Evolutionary conservation across 2,797 vertebrate genomes (phyloP).

Genomic region (Nannoperca obscura): DNA sequence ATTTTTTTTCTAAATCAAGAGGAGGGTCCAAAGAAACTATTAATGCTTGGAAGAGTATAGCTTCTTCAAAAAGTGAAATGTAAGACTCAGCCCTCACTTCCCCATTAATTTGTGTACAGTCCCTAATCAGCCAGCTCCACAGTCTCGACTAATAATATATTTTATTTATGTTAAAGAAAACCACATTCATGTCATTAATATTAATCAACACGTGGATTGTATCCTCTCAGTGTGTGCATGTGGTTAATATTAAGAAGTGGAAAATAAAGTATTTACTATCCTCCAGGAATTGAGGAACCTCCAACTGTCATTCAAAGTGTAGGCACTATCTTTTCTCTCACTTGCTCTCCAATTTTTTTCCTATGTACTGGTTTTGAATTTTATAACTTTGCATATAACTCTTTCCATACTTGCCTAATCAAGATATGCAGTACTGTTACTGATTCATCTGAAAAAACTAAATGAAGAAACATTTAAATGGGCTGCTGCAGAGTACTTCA

Average conservation of each 20-base stretch:
- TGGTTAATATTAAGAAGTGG: conserved; percentile 57
- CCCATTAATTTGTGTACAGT: not conserved
- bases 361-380: conserved; percentile 9
- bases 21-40: not conserved
- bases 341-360: not conserved
- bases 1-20: too few relatives aligned
- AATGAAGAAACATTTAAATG: conserved; percentile 2
- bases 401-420: conserved; percentile 4
- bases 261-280: conserved; percentile 65
- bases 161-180: conserved; percentile 29
- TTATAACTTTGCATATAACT: conserved; percentile 8
- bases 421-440: not conserved
- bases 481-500: conserved; percentile 30
- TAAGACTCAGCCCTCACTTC: too few relatives aligned
- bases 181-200: conserved; percentile 48
- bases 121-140: conserved; percentile 18
- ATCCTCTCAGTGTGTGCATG: conserved; percentile 46
- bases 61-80: too few relatives aligned
- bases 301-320: conserved; percentile 40
- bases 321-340: not conserved
- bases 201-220: conserved; percentile 37
- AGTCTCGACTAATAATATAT: conserved; percentile 26
- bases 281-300: conserved; percentile 52
- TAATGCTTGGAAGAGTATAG: not conserved
- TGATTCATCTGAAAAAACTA: not conserved